A percentile compares a stretch with the other conserved stretches of the same genome.
Evolutionary conservation across 2,888 invertebrate species (phyloP).

Genomic region (Eupithecia inturbata): DNA sequence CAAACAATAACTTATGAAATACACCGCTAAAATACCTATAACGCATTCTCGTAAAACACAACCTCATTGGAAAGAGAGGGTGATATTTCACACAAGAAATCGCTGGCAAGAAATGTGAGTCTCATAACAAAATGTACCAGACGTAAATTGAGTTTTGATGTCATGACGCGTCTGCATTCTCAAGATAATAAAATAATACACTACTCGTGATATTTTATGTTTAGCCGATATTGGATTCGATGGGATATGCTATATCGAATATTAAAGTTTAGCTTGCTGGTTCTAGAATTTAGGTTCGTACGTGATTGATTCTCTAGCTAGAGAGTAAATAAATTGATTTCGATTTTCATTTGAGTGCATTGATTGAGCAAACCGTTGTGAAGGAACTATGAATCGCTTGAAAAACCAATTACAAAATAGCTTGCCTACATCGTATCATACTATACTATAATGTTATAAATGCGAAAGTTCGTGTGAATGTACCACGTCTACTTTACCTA

Average conservation of each 20-base stretch:
- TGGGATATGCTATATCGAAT: conserved; percentile 34
- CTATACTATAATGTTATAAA: too few species aligned
- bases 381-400: neutral
- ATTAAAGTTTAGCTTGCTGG: conserved; percentile 32
- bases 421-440: neutral
- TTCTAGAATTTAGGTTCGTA: neutral
- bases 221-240: conserved; percentile 38
- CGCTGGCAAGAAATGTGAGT: conserved; percentile 28
- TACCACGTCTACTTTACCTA: too few species aligned
- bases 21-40: conserved; percentile 48
- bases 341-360: neutral
- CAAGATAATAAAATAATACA: conserved; percentile 73
- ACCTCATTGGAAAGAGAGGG: conserved; percentile 62
- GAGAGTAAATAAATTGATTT: neutral
- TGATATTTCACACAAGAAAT: conserved; percentile 57
- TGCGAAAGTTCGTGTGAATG: too few species aligned
- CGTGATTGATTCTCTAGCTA: neutral
- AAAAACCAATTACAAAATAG: neutral
- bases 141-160: conserved; percentile 78
- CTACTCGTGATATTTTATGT: conserved; percentile 39
- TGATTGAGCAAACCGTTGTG: neutral
- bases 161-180: conserved; percentile 71
- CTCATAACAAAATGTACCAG: conserved; percentile 65
- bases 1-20: conserved; percentile 60
- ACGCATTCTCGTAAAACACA: conserved; percentile 58